Base-by-base conservation (phyloP, 1,140 invertebrate genomes). In the Leptinotarsa defecta region DNA sequence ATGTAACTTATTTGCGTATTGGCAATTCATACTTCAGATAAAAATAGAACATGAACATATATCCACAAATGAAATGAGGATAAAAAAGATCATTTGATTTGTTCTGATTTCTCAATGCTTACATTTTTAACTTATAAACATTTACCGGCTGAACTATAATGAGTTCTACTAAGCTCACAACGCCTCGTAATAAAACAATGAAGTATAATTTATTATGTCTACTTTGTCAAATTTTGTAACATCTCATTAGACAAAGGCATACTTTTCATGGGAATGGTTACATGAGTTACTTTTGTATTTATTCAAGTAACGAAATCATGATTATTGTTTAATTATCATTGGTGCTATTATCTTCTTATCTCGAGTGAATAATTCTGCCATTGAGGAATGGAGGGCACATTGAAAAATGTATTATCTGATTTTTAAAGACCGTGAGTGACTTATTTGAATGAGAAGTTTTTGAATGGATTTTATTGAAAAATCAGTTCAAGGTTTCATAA, bases 191-290 rank as follows among this genome's bases (percentile, higher is more conserved):
- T 57, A 57, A 57, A 57, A 57, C 52, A 57, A 57, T 57, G 13
- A 13, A 3, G 6, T 19, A 57, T 57, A 57, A 57, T 57, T 57
- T n/a, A 57, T 57, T 57, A 57, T 57, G 52, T 19, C 3, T 15
- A 15, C 24, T 49, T 57, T 49, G 68, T 48, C 48, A 20, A 70
- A 57, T 70, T 70, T 70, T 70, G 68, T 70, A 70, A 70, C 48
- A 70, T 70, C 48, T 48, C 34, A 48, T 70, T 48, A 70, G 0
- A 43, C 34, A 49, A 15, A 52, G 48, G 20, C 34, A 70, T 22
- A 48, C 19, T 48, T 70, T 70, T 48, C 34, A 20, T 70, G 68
- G 48, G 68, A 70, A 70, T 49, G 68, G 43, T 48, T 70, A 70
- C 68, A 70, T 15, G 68, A 48, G 52, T 57, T 69, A 69, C 68